phyloP scores from a whole-genome alignment of 2,888 invertebrate genomes.

The Andrena chrysosceles region DNA sequence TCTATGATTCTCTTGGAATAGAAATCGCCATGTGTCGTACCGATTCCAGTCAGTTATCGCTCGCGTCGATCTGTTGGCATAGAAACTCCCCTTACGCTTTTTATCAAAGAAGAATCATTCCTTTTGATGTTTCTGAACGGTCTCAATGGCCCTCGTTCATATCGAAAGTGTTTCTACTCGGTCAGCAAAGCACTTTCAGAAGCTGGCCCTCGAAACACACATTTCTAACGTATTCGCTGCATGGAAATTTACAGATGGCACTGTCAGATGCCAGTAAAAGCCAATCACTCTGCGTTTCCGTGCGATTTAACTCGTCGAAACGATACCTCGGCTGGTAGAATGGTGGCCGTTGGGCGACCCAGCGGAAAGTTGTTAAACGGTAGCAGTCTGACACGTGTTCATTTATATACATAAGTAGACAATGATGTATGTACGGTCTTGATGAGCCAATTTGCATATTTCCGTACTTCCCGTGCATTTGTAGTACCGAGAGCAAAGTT shows the following conservation, averaged over 20 bases:
- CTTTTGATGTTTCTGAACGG: background rate
- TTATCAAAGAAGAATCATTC: slow-evolving; percentile 14
- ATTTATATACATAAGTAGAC: too few species aligned
- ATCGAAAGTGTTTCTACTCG: slow-evolving; percentile 1
- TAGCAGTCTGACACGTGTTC: too few species aligned
- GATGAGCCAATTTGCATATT: background rate
- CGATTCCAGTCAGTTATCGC: background rate
- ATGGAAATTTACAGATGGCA: slow-evolving; percentile 16
- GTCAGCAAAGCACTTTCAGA: background rate
- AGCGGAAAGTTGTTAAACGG: too few species aligned
- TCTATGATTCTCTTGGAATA: background rate
- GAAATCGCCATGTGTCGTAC: background rate
- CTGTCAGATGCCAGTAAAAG: slow-evolving; percentile 25
- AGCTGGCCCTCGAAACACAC: background rate
- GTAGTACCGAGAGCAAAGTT: too few species aligned
- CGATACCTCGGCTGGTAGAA: background rate
- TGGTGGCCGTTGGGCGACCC: too few species aligned
- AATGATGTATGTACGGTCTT: too few species aligned
- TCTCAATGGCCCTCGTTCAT: slow-evolving; percentile 4
- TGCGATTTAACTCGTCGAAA: background rate
- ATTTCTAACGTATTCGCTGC: slow-evolving; percentile 12
- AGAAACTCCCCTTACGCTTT: background rate
- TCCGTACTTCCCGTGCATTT: too few species aligned
- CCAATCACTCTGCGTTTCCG: slow-evolving; percentile 29
- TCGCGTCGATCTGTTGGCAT: background rate